Evolutionary conservation across 2,797 vertebrate species (phyloP), one percentile per base, ranked within the genome.

Genomic region (Cetoscarus ocellatus): DNA sequence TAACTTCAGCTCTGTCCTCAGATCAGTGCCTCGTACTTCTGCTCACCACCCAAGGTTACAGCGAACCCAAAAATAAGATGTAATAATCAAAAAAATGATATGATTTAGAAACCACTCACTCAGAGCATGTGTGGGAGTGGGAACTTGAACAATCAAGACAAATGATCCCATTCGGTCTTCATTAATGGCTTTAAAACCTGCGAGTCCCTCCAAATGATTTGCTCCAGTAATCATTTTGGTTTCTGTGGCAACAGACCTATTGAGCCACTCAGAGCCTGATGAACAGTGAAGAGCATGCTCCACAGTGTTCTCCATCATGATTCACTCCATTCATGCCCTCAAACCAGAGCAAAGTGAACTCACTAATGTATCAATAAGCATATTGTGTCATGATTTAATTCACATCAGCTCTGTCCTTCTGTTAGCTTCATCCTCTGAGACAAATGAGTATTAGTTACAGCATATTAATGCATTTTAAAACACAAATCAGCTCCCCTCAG

Each of bases 221-320:
- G 53, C 43, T 51, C 69, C 38, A 76, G 49, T 35, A 53, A 62
- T 82, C 45, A 56, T 72, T 75, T 69, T 43, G 53, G 86, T 91
- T 86, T 80, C 88, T 27, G 82, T 74, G 77, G 82, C 38, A 82
- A 88, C 88, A 56, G 67, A 75, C 82, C 74, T 70, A 55, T 67
- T 80, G 68, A 84, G 70, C 80, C 80, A 65, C 71, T 83, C 61
- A 55, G 36, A 0, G 15, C 62, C 67, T 86, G 81, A 89, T 87
- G 82, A 84, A 58, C 62, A 77, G 67, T 19, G 42, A 61, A 62
- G 44, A 70, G 78, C 15, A 54, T 14, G 57, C 58, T 5, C 55
- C 49, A 70, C 58, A 57, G 70, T 84, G 50, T 18, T 57, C 58
- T 81, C 71, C 61, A 80, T 72, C 48, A 60, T 70, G 40, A 69